phyloP scores from a whole-genome alignment of 2,797 vertebrate species.

The Macropus fuliginosus region DNA sequence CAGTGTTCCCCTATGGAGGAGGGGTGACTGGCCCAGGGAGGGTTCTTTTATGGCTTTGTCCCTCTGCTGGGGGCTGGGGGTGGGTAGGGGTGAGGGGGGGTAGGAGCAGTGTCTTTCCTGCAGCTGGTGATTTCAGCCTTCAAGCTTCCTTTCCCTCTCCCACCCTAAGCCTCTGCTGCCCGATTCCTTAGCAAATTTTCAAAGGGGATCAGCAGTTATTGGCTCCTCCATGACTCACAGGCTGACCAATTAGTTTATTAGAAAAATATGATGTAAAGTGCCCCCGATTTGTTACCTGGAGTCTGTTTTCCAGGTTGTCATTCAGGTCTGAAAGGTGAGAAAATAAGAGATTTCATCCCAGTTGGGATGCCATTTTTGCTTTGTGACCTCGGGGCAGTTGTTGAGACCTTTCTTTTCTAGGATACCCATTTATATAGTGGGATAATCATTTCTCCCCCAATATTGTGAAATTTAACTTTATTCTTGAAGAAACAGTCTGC shows the following conservation, averaged over 20 bases:
- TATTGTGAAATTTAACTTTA: conserved; percentile 60
- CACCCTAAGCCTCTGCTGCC: background rate
- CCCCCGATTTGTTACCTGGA: conserved; percentile 52
- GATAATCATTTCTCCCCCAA: conserved; percentile 39
- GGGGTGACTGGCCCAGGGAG: background rate
- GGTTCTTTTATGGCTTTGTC: background rate
- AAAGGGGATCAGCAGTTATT: conserved; percentile 23
- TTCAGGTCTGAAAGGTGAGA: conserved; percentile 53
- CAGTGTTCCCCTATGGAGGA: conserved; percentile 36
- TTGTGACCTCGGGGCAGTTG: conserved; percentile 47
- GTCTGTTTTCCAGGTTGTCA: conserved; percentile 61
- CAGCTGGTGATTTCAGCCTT: background rate
- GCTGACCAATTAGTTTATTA: conserved; percentile 66
- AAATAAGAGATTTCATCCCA: conserved; percentile 55
- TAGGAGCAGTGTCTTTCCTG: background rate
- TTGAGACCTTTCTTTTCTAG: conserved; percentile 62
- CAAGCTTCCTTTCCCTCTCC: background rate
- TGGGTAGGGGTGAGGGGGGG: too few relatives aligned
- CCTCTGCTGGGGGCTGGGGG: conserved; percentile 4
- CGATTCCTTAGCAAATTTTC: conserved; percentile 7
- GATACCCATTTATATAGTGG: conserved; percentile 50
- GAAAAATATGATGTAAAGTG: conserved; percentile 57
- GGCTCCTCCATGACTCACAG: conserved; percentile 53
- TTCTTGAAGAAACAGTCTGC: conserved; percentile 12
- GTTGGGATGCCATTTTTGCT: conserved; percentile 50